Base-by-base conservation (phyloP, 2,113 vertebrate species). In the Dryoscopus gambensis region DNA sequence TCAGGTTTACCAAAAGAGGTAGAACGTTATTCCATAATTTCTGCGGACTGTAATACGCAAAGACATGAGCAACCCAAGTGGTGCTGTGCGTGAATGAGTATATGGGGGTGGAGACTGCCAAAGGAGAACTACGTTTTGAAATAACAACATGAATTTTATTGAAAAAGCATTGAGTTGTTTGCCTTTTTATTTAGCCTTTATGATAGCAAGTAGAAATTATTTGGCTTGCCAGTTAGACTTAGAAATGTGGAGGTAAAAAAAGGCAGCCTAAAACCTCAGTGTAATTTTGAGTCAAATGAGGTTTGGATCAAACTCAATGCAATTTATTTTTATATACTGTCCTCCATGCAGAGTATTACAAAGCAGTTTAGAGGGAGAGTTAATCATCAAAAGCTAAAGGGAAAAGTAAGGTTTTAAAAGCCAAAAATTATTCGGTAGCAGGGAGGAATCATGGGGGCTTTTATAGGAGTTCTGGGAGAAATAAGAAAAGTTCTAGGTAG, bases 271-370 rank as follows among this genome's bases (percentile, higher is more conserved):
- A 87, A 89, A 74, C 44, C 79, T 83, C 59, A 74, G 71, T 57
- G 76, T 84, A 97, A 90, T 97, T 97, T 96, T 85, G 78, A 97
- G 55, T 94, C 89, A 87, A 97, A 96, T 94, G 69, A 89, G 84
- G 68, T 92, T 93, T 97, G 96, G 90, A 91, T 88, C 87, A 95
- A 95, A 78, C 74, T 95, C 93, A 95, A 50, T 89, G 81, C 82
- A 86, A 93, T 96, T 91, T 95, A 80, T 92, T 89, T 97, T 96
- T 96, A 92, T 93, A 75, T 92, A 86, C 67, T 89, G 77, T 92
- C 63, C 81, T 95, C 84, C 86, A 91, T 67, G 79, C 91, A 92
- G 90, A 93, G 37, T 70, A 88, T 86, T 84, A 92, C 95, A 91
- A 94, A 94, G 84, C 78, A 71, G 70, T 97, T 95, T 96, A 91